Base-by-base conservation (phyloP, 2,797 vertebrate genomes). In the Silurus lanzhouensis region DNA sequence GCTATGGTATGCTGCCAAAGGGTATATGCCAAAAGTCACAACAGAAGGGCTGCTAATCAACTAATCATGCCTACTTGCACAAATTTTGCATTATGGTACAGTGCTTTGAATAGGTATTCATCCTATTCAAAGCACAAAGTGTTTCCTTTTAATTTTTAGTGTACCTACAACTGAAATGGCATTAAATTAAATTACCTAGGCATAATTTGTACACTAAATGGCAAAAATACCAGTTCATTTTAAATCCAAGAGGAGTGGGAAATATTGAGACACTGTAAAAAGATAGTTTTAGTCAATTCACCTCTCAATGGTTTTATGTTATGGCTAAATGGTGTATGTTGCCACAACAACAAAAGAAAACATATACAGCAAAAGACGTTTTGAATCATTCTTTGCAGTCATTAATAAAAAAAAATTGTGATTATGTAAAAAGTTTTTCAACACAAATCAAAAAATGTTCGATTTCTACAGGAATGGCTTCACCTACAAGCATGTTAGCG, bases 381-480 rank as follows among this genome's bases (percentile, higher is more conserved):
- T 2, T 72, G 20, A 72, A 48, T 10, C 44, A 48, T 52, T 22
- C 20, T 58, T 15, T 55, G 14, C 5, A 22, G 19, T 13, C 5
- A 15, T 27, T 77, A 9, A 12, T 15, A 25, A 74, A 61, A 19
- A 22, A 75, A 9, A 9, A 0, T n/a, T 75, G 15, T 17, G 25
- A 75, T 75, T 55, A 75, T 27, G 44, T 38, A 38, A 38, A 38
- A 3, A 38, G 38, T 38, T 38, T 38, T 38, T 38, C 4, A 15
- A 77, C 20, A 17, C n/a, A 71, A 63, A 80, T 72, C 9, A 58
- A 17, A 60, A 93, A 91, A 91, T 92, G 89, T 92, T 93, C 85
- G 90, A 89, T 93, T 90, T 95, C 82, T 91, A 84, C 27, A 95
- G 94, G 93, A 90, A 96, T 96, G 95, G 94, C 95, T 71, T 76